phyloP scores from a whole-genome alignment of 35 echinoderm and acorn worm genomes.

The Apostichopus japonicus region DNA sequence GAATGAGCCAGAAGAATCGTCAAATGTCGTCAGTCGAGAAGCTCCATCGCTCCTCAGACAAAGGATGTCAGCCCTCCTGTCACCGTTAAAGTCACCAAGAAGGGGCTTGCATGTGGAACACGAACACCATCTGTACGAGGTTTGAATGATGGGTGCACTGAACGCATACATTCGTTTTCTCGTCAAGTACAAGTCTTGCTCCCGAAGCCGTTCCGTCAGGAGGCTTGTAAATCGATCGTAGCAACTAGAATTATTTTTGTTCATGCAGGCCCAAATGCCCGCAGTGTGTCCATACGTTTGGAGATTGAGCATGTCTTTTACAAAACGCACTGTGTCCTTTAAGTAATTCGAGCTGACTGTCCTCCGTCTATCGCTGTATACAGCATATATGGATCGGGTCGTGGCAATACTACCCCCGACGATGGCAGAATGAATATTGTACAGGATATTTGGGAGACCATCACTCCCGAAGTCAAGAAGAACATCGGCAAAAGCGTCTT shows the following conservation, averaged over 20 bases:
- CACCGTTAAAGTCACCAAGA: constrained; percentile 54
- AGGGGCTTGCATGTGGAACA: constrained; percentile 33
- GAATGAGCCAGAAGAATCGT: not conserved
- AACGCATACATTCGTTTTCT: constrained; percentile 25
- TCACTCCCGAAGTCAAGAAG: constrained; percentile 1
- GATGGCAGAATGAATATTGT: not conserved
- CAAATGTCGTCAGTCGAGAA: constrained; percentile 15
- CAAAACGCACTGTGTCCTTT: constrained; percentile 39
- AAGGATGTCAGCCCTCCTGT: constrained; percentile 33
- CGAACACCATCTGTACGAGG: constrained; percentile 17
- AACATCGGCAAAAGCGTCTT: not conserved
- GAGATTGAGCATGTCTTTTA: not conserved
- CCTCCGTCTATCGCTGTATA: not conserved
- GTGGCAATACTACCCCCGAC: not conserved
- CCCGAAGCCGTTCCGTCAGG: not conserved
- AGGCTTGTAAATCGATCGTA: not conserved
- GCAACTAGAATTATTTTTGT: constrained; percentile 49
- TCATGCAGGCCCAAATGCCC: constrained; percentile 34
- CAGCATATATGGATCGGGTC: not conserved
- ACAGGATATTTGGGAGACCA: not conserved
- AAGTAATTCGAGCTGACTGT: constrained; percentile 14
- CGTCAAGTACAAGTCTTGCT: constrained; percentile 14
- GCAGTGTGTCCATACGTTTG: constrained; percentile 40
- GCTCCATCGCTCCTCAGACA: constrained; percentile 22
- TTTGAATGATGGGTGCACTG: constrained; percentile 8